Conservation (phyloP, 2,888 invertebrate genomes). For the Pristionchus fissidentatus region DNA sequence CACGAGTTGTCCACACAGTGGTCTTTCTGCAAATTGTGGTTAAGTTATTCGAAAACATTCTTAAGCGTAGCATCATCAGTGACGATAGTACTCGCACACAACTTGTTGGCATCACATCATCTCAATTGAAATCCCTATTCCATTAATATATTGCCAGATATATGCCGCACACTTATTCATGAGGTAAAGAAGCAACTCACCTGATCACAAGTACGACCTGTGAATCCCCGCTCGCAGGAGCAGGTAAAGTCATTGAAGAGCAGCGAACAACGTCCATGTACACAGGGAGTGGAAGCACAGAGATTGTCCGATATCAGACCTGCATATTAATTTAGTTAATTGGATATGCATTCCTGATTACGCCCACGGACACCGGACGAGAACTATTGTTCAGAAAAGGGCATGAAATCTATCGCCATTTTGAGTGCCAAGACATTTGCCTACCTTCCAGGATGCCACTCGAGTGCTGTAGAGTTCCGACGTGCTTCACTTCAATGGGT, state of each 20-base stretch:
- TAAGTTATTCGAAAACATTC: not conserved
- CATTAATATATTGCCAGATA: not conserved
- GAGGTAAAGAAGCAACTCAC: not conserved
- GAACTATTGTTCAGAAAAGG: not conserved
- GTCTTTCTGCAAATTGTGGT: not conserved
- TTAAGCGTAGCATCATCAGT: not conserved
- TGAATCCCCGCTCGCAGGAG: conserved; percentile 66
- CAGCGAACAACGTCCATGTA: conserved; percentile 90
- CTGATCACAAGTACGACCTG: conserved; percentile 62
- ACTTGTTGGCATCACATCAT: not conserved
- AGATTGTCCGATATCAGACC: conserved; percentile 44
- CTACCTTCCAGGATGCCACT: conserved; percentile 33
- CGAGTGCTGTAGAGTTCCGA: conserved; percentile 43
- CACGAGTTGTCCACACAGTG: conserved; percentile 60
- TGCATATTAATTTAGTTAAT: not conserved
- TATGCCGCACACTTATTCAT: not conserved
- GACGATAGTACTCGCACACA: not conserved
- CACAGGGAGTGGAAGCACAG: conserved; percentile 81
- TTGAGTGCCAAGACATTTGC: not conserved
- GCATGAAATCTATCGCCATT: not conserved
- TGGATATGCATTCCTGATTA: too few species aligned
- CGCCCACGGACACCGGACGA: too few species aligned
- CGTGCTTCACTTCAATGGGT: conserved; percentile 26
- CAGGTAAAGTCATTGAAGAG: conserved; percentile 81
- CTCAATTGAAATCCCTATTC: not conserved